A percentile compares a stretch with the other conserved stretches of the same genome.
phyloP scores from a whole-genome alignment of 2,113 vertebrate genomes.

The Circaetus cinerascens region DNA sequence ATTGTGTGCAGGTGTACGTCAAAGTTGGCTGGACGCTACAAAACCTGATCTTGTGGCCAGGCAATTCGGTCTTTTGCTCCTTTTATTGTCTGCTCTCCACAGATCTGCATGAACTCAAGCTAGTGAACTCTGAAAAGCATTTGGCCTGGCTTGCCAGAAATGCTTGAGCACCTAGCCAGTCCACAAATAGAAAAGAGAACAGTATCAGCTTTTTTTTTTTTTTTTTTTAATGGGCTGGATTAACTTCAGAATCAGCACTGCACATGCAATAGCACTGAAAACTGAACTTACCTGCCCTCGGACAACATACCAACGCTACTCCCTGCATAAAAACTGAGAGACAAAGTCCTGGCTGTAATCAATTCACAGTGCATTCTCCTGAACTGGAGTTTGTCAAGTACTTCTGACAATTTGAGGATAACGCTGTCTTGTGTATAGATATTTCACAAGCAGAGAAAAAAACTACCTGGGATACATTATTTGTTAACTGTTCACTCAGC shows the following conservation, averaged over 20 bases:
- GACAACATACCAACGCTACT: background rate
- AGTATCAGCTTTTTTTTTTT: background rate
- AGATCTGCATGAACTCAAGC: background rate
- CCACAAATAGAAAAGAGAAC: background rate
- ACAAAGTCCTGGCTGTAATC: background rate
- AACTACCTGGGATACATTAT: background rate
- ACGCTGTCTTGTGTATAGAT: background rate
- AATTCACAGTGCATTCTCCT: background rate
- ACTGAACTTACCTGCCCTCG: background rate
- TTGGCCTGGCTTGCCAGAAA: background rate
- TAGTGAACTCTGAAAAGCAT: background rate
- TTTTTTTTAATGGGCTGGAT: background rate
- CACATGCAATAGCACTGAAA: background rate
- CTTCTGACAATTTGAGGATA: background rate
- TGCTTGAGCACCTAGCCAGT: background rate
- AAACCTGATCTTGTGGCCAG: background rate
- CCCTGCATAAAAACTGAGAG: background rate
- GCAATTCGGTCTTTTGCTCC: background rate
- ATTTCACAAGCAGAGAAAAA: slow-evolving; percentile 11
- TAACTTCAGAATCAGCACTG: background rate
- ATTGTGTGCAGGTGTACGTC: background rate
- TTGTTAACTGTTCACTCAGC: slow-evolving; percentile 39
- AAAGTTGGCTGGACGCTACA: background rate
- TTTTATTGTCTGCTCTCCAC: background rate
- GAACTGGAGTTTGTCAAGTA: background rate